phyloP scores from a whole-genome alignment of 1,140 invertebrate species.

The Micrasema longulum region DNA sequence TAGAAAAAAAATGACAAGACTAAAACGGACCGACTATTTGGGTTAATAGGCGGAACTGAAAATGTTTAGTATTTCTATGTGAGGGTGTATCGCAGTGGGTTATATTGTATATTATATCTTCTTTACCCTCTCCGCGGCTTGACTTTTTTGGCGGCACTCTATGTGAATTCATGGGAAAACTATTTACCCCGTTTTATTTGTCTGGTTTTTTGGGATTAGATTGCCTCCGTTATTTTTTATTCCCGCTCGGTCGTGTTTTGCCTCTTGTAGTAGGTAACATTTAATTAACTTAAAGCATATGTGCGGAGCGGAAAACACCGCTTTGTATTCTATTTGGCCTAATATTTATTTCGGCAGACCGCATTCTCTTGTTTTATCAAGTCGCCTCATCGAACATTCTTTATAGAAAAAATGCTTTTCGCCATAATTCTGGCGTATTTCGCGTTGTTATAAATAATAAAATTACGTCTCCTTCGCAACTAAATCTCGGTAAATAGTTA shows the following conservation, averaged over 20 bases:
- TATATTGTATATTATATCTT: constrained; percentile 42
- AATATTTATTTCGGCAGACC: constrained; percentile 52
- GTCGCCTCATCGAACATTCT: constrained; percentile 41
- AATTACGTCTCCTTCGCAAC: constrained; percentile 23
- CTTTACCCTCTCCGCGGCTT: constrained; percentile 20
- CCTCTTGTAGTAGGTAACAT: constrained; percentile 52
- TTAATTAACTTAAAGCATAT: constrained; percentile 55
- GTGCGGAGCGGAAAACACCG: constrained; percentile 46
- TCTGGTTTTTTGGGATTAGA: constrained; percentile 53
- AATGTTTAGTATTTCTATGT: constrained; percentile 51
- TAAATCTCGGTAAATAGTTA: constrained; percentile 22
- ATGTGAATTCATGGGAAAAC: constrained; percentile 50
- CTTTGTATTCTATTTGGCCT: constrained; percentile 47
- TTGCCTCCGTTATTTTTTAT: constrained; percentile 53
- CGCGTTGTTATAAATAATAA: constrained; percentile 39
- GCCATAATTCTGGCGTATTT: constrained; percentile 23
- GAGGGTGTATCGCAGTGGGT: too few species aligned
- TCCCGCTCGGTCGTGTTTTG: constrained; percentile 42
- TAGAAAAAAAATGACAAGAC: constrained; percentile 53
- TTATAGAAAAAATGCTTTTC: constrained; percentile 38
- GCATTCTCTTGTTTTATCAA: constrained; percentile 45
- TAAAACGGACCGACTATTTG: constrained; percentile 53
- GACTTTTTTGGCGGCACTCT: constrained; percentile 26
- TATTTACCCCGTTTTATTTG: constrained; percentile 50
- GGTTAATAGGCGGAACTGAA: constrained; percentile 55